Base-by-base conservation (phyloP, 2,888 invertebrate species). In the Mayetiola destructor region DNA sequence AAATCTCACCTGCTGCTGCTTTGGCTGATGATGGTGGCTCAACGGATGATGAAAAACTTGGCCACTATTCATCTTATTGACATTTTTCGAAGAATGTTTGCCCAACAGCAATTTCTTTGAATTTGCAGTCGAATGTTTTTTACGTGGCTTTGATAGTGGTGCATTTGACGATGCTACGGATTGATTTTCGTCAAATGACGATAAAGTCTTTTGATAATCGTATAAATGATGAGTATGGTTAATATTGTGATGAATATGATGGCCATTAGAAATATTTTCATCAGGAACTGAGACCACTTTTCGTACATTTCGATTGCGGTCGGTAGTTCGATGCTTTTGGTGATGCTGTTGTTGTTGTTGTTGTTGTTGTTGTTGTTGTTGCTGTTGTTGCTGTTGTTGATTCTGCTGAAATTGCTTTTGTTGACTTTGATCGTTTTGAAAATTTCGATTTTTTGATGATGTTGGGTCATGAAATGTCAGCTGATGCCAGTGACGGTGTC, bases 371-470 rank as follows among this genome's bases (percentile, higher is more conserved):
- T 32, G 32, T 10, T 9, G 16, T 39, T 39, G 39, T 12, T 36
- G 36, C 12, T 36, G 36, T 3, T 4, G 12, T 9, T 36, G 36
- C 36, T 36, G n/a, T n/a, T n/a, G n/a, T n/a, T n/a, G n/a, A n/a
- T n/a, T n/a, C n/a, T n/a, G n/a, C n/a, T n/a, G n/a, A n/a, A n/a
- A n/a, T n/a, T n/a, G n/a, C n/a, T 36, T 12, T 16, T 36, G 36
- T 39, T 48, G 27, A n/a, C 42, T 42, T 42, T 42, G 42, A 42
- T 42, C 42, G 23, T 23, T 42, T 42, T 42, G 42, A 42, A 42
- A 42, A 23, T 42, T 42, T 4, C 23, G 42, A 42, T 18, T 18
- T 23, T 21, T 23, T 20, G 16, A 20, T 12, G 16, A 20, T 12
- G 40, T 23, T 42, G 21, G 42, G 14, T 12, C 42, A 42, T 42